A percentile compares a stretch with the other conserved stretches of the same genome.
Evolutionary conservation across 2,797 vertebrate genomes (phyloP).

Genomic region (Chrosomus eos): DNA sequence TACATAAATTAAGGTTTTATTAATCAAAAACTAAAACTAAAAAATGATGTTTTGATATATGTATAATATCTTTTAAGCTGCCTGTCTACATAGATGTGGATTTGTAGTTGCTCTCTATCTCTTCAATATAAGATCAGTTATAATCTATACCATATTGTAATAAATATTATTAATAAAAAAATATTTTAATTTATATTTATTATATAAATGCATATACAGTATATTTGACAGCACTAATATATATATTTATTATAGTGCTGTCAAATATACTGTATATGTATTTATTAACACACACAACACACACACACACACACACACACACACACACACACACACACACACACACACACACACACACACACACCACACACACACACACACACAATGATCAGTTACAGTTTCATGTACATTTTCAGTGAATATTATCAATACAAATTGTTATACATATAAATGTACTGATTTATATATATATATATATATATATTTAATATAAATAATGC

Average conservation of each 20-base stretch:
- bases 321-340: too few relatives aligned
- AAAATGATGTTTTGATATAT: not conserved
- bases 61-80: not conserved
- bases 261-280: too few relatives aligned
- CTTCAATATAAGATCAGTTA: not conserved
- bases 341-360: not conserved
- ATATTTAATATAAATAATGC: not conserved
- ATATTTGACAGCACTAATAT: too few relatives aligned
- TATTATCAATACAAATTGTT: too few relatives aligned
- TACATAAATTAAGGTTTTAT: not conserved
- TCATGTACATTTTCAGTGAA: too few relatives aligned
- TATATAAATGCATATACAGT: not conserved
- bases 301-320: too few relatives aligned
- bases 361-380: not conserved
- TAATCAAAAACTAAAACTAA: not conserved
- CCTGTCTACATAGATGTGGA: not conserved
- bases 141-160: not conserved
- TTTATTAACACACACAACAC: too few relatives aligned
- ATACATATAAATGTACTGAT: not conserved
- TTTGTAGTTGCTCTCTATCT: not conserved
- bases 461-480: not conserved
- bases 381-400: too few relatives aligned
- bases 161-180: not conserved
- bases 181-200: not conserved
- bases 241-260: not conserved